Base-by-base conservation (phyloP, 1,140 invertebrate genomes). In the Cryptotermes secundus region DNA sequence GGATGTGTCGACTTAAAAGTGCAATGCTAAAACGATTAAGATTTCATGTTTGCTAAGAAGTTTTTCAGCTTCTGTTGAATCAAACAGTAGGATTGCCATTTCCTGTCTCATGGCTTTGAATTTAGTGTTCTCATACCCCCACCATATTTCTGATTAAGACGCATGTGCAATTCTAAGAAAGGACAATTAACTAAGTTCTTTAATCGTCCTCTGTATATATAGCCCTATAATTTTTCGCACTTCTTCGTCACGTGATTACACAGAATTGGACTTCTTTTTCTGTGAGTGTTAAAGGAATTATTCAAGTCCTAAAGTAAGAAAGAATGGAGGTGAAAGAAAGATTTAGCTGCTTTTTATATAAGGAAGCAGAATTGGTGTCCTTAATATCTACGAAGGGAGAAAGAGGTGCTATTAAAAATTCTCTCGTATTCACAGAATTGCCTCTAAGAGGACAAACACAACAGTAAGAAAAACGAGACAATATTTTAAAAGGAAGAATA, bases 41-140 rank as follows among this genome's bases (percentile, higher is more conserved):
- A 7, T 72, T 72, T 72, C 59, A 72, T 72, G 26, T 31, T n/a
- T 26, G 26, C 59, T 72, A 72, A 72, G 59, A n/a, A 72, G 59
- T 72, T 72, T 72, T 72, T 31, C 59, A n/a, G 26, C 7, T 72
- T 26, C 59, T 31, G 31, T 14, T 72, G 59, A 72, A 72, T 72
- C 31, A 72, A 72, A 72, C 59, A 72, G 26, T 72, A 72, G n/a
- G 59, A 72, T n/a, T 72, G n/a, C 59, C 59, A n/a, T 72, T 72
- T 72, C 16, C 53, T 72, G 10, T 72, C 9, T 12, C 59, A 3
- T 26, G 26, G 31, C 59, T 72, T 31, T 31, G 59, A 31, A 72
- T 31, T 4, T 14, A 31, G n/a, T 14, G 26, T 31, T 14, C 16
- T 31, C 7, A 9, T 4, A 26, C n/a, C 0, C n/a, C 59, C 59